These are phyloP conservation scores for Morpho achilles DNA, from an alignment of 2,888 invertebrate species.

Conservation along the genomic window DNA sequence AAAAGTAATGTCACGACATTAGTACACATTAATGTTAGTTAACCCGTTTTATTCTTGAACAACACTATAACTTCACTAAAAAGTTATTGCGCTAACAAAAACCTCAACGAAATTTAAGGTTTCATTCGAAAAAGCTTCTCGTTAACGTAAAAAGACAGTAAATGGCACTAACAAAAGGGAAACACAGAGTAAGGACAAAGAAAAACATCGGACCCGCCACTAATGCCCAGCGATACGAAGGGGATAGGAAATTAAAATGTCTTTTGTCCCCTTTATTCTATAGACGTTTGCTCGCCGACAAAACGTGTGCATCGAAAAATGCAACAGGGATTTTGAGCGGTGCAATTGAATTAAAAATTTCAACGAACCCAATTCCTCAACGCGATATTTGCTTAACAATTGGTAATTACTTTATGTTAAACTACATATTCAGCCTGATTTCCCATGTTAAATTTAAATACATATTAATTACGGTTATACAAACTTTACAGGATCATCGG, in stretches of 20 bases:
- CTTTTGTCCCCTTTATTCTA: conserved; percentile 48
- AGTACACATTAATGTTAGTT: no score
- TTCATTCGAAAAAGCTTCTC: conserved; percentile 3
- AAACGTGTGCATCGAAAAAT: conserved; percentile 45
- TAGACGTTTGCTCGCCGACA: conserved; percentile 53
- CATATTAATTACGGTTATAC: no score
- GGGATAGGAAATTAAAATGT: conserved; percentile 59
- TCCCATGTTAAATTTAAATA: no score
- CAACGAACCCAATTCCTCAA: conserved; percentile 30
- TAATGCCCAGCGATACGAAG: conserved; percentile 24
- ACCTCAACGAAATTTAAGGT: conserved; percentile 4
- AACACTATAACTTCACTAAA: no score
- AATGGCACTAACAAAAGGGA: conserved; percentile 10
- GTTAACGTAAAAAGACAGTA: conserved; percentile 10
- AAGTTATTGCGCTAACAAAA: neutral
- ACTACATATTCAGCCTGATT: no score
- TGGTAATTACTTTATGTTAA: no score
- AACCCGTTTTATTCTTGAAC: no score
- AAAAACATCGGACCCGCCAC: conserved; percentile 7
- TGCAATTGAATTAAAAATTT: conserved; percentile 73
- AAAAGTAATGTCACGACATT: no score
- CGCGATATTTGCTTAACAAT: no score
- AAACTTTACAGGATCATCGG: no score
- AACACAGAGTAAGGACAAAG: conserved; percentile 11
- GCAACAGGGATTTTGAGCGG: conserved; percentile 42